Evolutionary conservation across 2,888 invertebrate species (phyloP), one percentile per base, ranked within the genome.

Genomic region (Steromphala cineraria): DNA sequence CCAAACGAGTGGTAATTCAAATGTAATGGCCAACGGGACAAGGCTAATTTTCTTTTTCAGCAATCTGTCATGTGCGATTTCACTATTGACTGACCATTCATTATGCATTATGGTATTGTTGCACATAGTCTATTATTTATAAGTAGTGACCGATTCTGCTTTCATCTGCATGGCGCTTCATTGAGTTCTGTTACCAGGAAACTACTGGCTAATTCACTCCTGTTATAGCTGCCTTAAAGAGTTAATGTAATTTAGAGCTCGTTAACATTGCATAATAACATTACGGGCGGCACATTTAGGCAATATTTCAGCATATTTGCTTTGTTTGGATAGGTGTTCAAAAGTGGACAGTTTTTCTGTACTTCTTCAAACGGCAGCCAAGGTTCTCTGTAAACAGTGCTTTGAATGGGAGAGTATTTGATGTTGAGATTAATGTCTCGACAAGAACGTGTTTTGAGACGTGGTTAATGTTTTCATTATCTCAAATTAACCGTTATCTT

Each of bases 1-100:
- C 46, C 46, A 46, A 46, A 46, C 10, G 46, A 46, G 46, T 46
- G 46, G 46, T 46, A 62, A 62, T 62, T 62, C 62, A 15, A 4
- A 17, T 8, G 62, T 62, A 62, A 15, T 19, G 28, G 17, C 62
- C 3, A 15, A 71, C 36, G 36, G 17, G 71, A 71, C 36, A 71
- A n/a, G 19, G 36, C 36, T 31, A 71, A 31, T 71, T 36, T 40
- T 19, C 71, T 10, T 40, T 36, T 36, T 2, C 17, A 31, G 40
- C 71, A 71, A 36, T 31, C 71, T 71, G 71, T 71, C 71, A 40
- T 19, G 71, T 71, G 71, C 71, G 71, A 71, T 71, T 71, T 36
- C 40, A 71, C 36, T n/a, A 36, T 71, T 24, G 31, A 71, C 15
- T 71, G 36, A 4, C 10, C 71, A 71, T 71, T 17, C n/a, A 71